Conservation (phyloP, 2,113 vertebrate species). For the Strix aluco region DNA sequence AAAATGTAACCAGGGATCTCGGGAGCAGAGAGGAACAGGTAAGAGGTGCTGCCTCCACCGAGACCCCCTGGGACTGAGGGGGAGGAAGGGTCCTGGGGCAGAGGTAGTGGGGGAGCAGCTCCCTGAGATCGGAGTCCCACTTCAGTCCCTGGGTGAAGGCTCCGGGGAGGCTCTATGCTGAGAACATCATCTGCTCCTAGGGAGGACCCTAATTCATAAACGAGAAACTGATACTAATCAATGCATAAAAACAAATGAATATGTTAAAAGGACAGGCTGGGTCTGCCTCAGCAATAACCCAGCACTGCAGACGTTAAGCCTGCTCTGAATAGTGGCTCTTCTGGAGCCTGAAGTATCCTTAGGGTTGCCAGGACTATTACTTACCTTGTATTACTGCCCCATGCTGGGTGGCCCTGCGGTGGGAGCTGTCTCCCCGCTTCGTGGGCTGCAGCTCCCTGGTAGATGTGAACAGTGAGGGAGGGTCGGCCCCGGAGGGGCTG, state of each 20-base stretch:
- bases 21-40: not conserved
- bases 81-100: not conserved
- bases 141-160: not conserved
- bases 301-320: not conserved
- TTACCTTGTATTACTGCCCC: not conserved
- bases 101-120: not conserved
- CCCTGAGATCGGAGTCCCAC: not conserved
- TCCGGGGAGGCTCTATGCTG: accelerated
- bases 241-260: not conserved
- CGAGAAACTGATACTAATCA: not conserved
- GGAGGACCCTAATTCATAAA: not conserved
- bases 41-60: not conserved
- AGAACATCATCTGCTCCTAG: not conserved
- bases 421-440: too few species aligned
- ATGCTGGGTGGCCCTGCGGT: too few species aligned
- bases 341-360: not conserved
- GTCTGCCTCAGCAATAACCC: not conserved
- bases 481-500: not conserved
- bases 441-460: not conserved
- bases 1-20: not conserved
- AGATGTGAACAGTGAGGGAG: not conserved
- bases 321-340: not conserved
- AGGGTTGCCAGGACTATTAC: not conserved
- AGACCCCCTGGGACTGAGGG: not conserved
- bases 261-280: not conserved